Evolutionary conservation across 2,888 invertebrate species (phyloP).

Genomic region (Amblyteles armatorius): DNA sequence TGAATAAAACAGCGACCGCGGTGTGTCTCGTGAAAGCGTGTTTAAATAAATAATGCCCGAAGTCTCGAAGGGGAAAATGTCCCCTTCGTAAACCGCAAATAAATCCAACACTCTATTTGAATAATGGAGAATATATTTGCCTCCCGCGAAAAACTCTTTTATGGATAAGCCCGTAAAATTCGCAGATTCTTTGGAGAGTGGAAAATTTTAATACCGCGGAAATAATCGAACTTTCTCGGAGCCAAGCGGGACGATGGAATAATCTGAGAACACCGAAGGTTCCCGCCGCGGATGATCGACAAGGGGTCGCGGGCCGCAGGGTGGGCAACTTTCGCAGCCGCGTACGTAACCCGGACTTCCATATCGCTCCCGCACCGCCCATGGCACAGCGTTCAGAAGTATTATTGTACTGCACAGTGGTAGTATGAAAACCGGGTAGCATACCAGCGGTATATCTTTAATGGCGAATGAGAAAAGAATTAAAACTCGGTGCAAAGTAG

Average conservation of each 20-base stretch:
- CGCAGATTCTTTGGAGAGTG: background rate
- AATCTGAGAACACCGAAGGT: background rate
- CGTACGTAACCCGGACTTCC: background rate
- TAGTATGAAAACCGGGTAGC: slow-evolving; percentile 5
- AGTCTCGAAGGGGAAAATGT: background rate
- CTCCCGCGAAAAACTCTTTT: background rate
- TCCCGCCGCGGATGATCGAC: background rate
- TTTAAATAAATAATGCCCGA: background rate
- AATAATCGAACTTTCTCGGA: slow-evolving; percentile 1
- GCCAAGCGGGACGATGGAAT: background rate
- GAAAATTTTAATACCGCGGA: background rate
- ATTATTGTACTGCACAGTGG: slow-evolving; percentile 13
- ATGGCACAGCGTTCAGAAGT: slow-evolving; percentile 8
- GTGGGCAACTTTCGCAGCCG: slow-evolving; percentile 5
- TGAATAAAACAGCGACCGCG: background rate
- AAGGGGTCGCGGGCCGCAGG: background rate
- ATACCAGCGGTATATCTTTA: slow-evolving; percentile 37
- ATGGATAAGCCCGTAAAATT: slow-evolving; percentile 9
- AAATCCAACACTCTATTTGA: slow-evolving; percentile 15
- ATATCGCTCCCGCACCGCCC: background rate
- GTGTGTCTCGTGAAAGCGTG: background rate
- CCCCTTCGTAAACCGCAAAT: slow-evolving; percentile 3
- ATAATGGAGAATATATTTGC: slow-evolving; percentile 13
- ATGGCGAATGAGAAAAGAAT: slow-evolving; percentile 50
- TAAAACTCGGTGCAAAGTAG: slow-evolving; percentile 54